Evolutionary conservation across 2,888 invertebrate species (phyloP).

Genomic region (Hirudinaria manillensis): DNA sequence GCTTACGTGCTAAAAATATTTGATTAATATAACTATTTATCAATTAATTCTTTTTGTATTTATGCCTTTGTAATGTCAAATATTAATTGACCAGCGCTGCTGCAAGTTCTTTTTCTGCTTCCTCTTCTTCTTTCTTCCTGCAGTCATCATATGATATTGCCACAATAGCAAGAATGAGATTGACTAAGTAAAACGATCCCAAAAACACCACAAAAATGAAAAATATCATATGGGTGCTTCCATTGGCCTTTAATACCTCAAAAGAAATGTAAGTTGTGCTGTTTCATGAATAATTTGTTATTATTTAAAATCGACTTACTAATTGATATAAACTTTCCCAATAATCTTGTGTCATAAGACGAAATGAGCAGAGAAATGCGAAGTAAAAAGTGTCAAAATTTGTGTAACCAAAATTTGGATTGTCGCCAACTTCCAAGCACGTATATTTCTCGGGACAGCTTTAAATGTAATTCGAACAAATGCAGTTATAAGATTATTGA

Average conservation of each 20-base stretch:
- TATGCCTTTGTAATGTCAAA: no score
- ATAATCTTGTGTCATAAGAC: conserved; percentile 96
- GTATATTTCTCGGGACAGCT: conserved; percentile 63
- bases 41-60: no score
- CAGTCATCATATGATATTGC: conserved; percentile 98
- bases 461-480: neutral
- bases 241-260: conserved; percentile 83
- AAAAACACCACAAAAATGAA: conserved; percentile 97
- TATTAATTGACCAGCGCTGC: conserved; percentile 28
- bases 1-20: no score
- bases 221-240: conserved; percentile 95
- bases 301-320: conserved; percentile 57
- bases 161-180: conserved; percentile 97
- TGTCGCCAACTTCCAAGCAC: conserved; percentile 82
- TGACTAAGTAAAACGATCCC: conserved; percentile 85
- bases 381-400: conserved; percentile 96
- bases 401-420: conserved; percentile 93
- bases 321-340: conserved; percentile 97
- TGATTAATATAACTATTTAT: no score
- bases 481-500: neutral
- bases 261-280: conserved; percentile 36
- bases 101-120: conserved; percentile 55
- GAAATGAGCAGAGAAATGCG: conserved; percentile 92
- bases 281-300: neutral
- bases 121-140: conserved; percentile 61